Evolutionary conservation across 1,140 invertebrate genomes (phyloP), one percentile per base, ranked within the genome.

Genomic region (Brachystomella parvula): DNA sequence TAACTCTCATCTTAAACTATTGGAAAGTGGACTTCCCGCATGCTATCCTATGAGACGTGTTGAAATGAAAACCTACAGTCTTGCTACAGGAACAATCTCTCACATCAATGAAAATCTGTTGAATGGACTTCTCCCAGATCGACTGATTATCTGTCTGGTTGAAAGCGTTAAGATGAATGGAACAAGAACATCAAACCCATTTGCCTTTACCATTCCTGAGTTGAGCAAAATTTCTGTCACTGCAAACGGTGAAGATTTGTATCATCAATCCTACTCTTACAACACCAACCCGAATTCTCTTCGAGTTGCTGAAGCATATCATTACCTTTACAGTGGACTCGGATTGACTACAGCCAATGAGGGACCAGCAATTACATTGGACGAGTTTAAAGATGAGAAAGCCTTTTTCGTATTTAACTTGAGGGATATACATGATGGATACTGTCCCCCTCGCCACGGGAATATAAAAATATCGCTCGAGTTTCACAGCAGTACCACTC

Each of bases 131-230:
- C 28, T 71, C 29, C 73, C 73, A 24, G 62, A 61, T 33, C 62
- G 69, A 32, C 1, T 70, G 19, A 56, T 67, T 15, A 47, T 74
- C 24, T 49, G n/a, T 0, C 32, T 73, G 21, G 67, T 74, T 1
- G 24, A 28, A 32, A 66, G 65, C 47, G 19, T 26, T 12, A 61
- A 61, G 47, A 49, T 73, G 3, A 47, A 64, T 47, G 71, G 64
- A 47, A 62, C 2, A 1, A 47, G 39, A 60, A 2, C 31, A 31
- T 29, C n/a, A 30, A 67, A 64, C n/a, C 68, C 71, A 24, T 72
- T 70, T 63, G 35, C 30, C n/a, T 72, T 72, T 60, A 32, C 58
- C n/a, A 19, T 47, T 32, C 47, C 28, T 56, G 63, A 39, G n/a
- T 30, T 71, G 28, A 47, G 15, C 17, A 47, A 62, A 33, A 64